These are phyloP conservation scores for Melolontha melolontha DNA, from an alignment of 2,888 invertebrate species.

Conservation along the genomic window DNA sequence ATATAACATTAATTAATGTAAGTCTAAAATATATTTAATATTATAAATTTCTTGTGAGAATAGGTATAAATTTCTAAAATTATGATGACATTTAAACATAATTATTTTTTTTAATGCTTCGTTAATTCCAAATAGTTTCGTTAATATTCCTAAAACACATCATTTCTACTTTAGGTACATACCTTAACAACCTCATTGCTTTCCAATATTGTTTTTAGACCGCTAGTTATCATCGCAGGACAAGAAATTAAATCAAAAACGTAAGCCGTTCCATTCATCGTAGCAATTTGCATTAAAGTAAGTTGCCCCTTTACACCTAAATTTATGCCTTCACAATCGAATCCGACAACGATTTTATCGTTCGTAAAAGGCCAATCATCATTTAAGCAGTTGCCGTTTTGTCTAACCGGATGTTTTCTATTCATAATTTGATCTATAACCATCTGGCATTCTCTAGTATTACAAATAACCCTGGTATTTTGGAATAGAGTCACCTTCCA, in stretches of 20 bases:
- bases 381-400: conserved; percentile 12
- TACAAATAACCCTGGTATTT: conserved; percentile 84
- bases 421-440: conserved; percentile 81
- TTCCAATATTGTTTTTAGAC: conserved; percentile 84
- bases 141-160: no score
- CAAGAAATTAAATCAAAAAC: conserved; percentile 90
- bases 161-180: conserved; percentile 46
- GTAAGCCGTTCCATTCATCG: conserved; percentile 84
- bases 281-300: conserved; percentile 88
- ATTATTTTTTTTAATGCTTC: no score
- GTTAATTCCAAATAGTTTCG: no score
- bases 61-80: no score
- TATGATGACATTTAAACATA: no score
- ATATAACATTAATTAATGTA: no score
- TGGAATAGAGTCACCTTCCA: conserved; percentile 87
- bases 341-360: conserved; percentile 76
- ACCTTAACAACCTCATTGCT: conserved; percentile 85
- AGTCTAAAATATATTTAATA: no score
- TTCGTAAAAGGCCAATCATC: conserved; percentile 61
- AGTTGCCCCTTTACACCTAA: conserved; percentile 89
- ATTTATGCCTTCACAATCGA: conserved; percentile 95
- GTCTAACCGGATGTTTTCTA: conserved; percentile 59
- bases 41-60: no score
- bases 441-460: conserved; percentile 81
- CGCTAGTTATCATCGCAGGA: conserved; percentile 84